phyloP scores from a whole-genome alignment of 1,140 invertebrate species.

The Holotrichia oblita region DNA sequence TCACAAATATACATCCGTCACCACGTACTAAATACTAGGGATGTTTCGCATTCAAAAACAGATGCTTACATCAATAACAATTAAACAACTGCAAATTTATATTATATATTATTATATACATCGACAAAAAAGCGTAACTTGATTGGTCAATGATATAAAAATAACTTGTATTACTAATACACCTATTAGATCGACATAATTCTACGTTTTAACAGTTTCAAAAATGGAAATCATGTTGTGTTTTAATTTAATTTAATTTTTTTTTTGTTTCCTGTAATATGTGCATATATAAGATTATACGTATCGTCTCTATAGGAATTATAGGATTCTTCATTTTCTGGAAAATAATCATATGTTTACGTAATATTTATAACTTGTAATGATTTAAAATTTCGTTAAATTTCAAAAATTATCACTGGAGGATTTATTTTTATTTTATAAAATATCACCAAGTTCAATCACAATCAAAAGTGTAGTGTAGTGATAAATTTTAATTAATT shows the following conservation, averaged over 20 bases:
- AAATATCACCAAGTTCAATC: slow-evolving; percentile 39
- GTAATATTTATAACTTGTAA: slow-evolving; percentile 9
- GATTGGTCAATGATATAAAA: slow-evolving; percentile 63
- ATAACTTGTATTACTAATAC: slow-evolving; percentile 53
- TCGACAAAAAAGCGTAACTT: slow-evolving; percentile 61
- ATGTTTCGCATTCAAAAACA: slow-evolving; percentile 54
- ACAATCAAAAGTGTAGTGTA: neutral
- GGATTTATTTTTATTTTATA: neutral
- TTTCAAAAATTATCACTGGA: neutral
- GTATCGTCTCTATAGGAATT: slow-evolving; percentile 15
- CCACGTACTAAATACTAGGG: slow-evolving; percentile 59
- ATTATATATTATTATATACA: slow-evolving; percentile 57
- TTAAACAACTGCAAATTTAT: slow-evolving; percentile 59
- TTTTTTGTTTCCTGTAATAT: slow-evolving; percentile 3
- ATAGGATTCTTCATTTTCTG: neutral
- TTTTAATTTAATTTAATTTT: neutral
- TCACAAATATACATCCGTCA: slow-evolving; percentile 61
- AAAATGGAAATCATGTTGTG: slow-evolving; percentile 33
- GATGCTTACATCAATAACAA: slow-evolving; percentile 59
- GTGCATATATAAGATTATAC: slow-evolving; percentile 18
- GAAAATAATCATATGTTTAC: slow-evolving; percentile 15
- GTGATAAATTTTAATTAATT: too few species aligned
- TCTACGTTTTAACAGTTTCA: slow-evolving; percentile 39
- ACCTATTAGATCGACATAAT: slow-evolving; percentile 36
- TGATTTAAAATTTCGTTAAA: neutral